Conservation (phyloP, 2,113 vertebrate species). For the Oceanites oceanicus region DNA sequence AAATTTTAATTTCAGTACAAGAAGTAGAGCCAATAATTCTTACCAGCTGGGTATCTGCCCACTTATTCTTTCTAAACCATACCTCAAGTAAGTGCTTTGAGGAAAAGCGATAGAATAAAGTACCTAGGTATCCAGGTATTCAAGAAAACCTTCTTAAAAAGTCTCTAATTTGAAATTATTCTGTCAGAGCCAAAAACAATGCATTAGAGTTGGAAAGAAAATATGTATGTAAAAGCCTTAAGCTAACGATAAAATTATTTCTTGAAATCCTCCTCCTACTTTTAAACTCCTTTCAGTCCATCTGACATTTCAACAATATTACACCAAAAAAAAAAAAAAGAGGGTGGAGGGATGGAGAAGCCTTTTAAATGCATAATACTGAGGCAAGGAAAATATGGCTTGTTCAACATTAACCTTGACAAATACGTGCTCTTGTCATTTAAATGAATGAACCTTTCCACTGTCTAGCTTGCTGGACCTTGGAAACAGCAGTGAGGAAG, state of each 20-base stretch:
- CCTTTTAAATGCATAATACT: constrained; percentile 34
- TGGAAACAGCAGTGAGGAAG: constrained; percentile 43
- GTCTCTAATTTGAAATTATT: background rate
- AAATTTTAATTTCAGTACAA: background rate
- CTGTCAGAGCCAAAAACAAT: constrained; percentile 11
- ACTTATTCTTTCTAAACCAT: background rate
- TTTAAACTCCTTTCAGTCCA: background rate
- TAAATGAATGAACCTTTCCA: constrained; percentile 44
- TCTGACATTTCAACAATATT: constrained; percentile 17
- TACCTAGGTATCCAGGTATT: background rate
- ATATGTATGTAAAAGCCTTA: background rate
- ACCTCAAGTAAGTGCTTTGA: background rate
- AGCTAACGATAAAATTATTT: background rate
- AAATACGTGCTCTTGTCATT: constrained; percentile 28
- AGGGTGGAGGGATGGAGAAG: background rate
- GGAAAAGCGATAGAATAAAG: background rate
- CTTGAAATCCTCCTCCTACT: background rate
- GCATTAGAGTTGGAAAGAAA: background rate
- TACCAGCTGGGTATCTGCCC: background rate
- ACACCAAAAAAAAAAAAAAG: too few species aligned
- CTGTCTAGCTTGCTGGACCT: constrained; percentile 7
- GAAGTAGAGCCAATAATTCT: background rate
- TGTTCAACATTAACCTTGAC: constrained; percentile 56
- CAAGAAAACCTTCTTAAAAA: background rate
- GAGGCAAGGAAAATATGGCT: constrained; percentile 23